phyloP scores from a whole-genome alignment of 2,797 vertebrate species.

The Pangasius sanitwongsei region DNA sequence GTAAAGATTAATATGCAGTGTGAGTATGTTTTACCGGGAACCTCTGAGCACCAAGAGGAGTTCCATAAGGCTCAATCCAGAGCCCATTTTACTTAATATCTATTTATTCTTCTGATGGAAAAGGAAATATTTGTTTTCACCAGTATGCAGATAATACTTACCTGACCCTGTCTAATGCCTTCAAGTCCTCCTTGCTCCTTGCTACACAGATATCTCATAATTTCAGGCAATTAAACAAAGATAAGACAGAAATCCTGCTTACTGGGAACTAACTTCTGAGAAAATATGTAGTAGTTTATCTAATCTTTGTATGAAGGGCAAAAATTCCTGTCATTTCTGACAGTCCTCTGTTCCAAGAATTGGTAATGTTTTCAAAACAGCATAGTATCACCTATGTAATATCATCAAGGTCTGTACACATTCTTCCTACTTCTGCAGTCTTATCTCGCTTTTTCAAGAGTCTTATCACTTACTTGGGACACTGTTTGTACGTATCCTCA shows the following conservation, averaged over 20 bases:
- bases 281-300: neutral
- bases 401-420: neutral
- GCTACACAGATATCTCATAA: neutral
- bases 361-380: neutral
- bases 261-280: neutral
- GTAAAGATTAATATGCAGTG: neutral
- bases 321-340: no score
- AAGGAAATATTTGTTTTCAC: neutral
- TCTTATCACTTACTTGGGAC: neutral
- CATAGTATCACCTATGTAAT: neutral
- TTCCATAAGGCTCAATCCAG: neutral
- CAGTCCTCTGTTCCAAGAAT: neutral
- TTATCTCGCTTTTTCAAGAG: neutral
- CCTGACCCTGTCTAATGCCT: neutral
- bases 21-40: neutral
- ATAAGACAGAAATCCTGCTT: neutral
- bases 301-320: neutral
- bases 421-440: neutral
- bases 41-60: neutral
- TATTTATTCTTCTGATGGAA: neutral
- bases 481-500: neutral
- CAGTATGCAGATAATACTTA: neutral
- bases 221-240: neutral
- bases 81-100: no score
- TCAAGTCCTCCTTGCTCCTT: neutral